phyloP scores from a whole-genome alignment of 2,888 invertebrate genomes.

The Rotaria socialis region DNA sequence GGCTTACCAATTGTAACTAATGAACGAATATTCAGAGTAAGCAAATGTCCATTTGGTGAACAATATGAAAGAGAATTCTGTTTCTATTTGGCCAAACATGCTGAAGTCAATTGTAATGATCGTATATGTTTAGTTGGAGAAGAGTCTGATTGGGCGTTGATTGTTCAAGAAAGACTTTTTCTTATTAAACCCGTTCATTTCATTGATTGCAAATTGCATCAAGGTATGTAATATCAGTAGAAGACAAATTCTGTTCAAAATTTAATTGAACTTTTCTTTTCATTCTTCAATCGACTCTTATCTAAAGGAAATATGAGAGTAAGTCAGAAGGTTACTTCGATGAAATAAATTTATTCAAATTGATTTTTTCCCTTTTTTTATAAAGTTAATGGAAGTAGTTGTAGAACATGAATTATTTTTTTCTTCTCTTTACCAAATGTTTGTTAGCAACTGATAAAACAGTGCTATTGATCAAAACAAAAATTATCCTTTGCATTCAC shows the following conservation, averaged over 20 bases:
- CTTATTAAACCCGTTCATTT: not conserved
- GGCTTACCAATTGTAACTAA: not conserved
- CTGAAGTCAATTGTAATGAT: constrained; percentile 13
- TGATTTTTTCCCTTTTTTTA: too few relatives aligned
- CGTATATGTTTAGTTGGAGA: not conserved
- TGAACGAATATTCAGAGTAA: not conserved
- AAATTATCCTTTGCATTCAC: too few relatives aligned
- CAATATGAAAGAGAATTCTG: constrained; percentile 25
- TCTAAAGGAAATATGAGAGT: not conserved
- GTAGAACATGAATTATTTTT: not conserved
- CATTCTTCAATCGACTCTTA: not conserved
- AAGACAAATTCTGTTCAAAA: not conserved
- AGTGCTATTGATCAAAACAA: too few relatives aligned
- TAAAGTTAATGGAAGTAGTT: too few relatives aligned
- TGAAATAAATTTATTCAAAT: not conserved
- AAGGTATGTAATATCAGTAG: not conserved
- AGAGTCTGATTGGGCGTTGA: not conserved
- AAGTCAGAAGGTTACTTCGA: not conserved
- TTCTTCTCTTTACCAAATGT: not conserved
- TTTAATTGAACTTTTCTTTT: not conserved
- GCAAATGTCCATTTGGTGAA: constrained; percentile 7
- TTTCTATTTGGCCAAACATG: constrained; percentile 29
- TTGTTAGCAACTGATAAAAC: too few relatives aligned
- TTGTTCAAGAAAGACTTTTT: constrained; percentile 34
- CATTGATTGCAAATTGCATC: constrained; percentile 14